Evolutionary conservation across 2,113 vertebrate genomes (phyloP), one percentile per base, ranked within the genome.

Genomic region (Empidonax traillii): DNA sequence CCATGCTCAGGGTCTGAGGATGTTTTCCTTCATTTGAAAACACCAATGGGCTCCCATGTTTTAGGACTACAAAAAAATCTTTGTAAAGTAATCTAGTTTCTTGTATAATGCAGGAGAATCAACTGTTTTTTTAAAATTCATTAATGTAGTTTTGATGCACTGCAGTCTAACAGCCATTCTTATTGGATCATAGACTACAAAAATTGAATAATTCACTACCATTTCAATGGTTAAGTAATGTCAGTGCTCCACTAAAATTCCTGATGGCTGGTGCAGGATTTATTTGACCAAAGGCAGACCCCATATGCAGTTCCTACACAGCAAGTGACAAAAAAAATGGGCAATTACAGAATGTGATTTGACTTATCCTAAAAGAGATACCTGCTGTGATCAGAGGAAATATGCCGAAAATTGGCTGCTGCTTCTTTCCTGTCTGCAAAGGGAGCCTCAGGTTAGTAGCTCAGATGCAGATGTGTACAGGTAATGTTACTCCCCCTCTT

Each of bases 21-120:
- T 23, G 8, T 83, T 66, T 72, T 74, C 39, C 30, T 62, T 87
- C 35, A 37, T 16, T 33, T 69, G 46, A 69, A 73, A 93, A 93
- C 1, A 4, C 4, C 49, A 78, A 5, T 8, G 15, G n/a, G 25
- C 3, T 87, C 33, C 51, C 14, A 41, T 0, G 2, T 67, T 81
- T 91, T 55, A 94, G 67, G 35, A 25, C n/a, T 80, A 77, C 3
- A 44, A 49, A 76, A 75, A 76, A 16, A 46, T 5, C 31, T 53
- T 85, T 74, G 43, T 8, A 17, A 85, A 80, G 25, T 55, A 17
- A 62, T 9, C 51, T 59, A 22, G 27, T 43, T 88, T 69, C 41
- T 83, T 66, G 68, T 0, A 8, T n/a, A 86, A 79, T 2, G 4
- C 25, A 46, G 25, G 14, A 56, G 31, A 77, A 80, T 53, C 22